A percentile compares a stretch with the other conserved stretches of the same genome.
These are phyloP conservation scores for Cantharis flavilabris DNA, from an alignment of 2,888 invertebrate species.

Conservation along the genomic window DNA sequence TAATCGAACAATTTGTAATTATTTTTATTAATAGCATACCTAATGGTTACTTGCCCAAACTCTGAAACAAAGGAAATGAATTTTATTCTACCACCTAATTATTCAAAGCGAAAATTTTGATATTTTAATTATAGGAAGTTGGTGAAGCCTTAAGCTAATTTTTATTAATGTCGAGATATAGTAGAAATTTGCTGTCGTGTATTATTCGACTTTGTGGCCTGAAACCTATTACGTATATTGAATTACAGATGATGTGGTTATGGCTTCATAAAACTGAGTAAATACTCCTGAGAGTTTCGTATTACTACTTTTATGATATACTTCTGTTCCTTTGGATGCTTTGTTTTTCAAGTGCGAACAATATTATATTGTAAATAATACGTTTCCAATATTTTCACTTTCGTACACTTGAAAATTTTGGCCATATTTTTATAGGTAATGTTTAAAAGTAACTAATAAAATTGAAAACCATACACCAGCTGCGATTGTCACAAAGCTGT, in stretches of 20 bases:
- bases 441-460: conserved; percentile 11
- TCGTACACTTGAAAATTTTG: background rate
- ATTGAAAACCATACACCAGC: background rate
- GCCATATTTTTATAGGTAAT: background rate
- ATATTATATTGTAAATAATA: background rate
- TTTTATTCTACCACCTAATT: background rate
- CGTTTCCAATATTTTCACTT: background rate
- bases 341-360: background rate
- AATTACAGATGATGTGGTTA: conserved; percentile 15
- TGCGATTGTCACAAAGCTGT: conserved; percentile 18
- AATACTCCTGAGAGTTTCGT: conserved; percentile 10
- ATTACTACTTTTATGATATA: conserved; percentile 10
- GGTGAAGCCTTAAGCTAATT: background rate
- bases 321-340: conserved; percentile 1
- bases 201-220: conserved; percentile 1
- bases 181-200: background rate
- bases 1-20: background rate
- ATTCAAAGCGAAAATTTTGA: background rate
- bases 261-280: conserved; percentile 10
- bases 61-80: background rate
- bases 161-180: background rate
- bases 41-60: background rate
- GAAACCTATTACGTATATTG: conserved; percentile 11
- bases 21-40: background rate
- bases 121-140: background rate